Percentiles rank a stretch among this genome's conserved stretches.
These are phyloP conservation scores for Archivesica marissinica DNA, from an alignment of 1,140 invertebrate genomes.

Conservation along the genomic window DNA sequence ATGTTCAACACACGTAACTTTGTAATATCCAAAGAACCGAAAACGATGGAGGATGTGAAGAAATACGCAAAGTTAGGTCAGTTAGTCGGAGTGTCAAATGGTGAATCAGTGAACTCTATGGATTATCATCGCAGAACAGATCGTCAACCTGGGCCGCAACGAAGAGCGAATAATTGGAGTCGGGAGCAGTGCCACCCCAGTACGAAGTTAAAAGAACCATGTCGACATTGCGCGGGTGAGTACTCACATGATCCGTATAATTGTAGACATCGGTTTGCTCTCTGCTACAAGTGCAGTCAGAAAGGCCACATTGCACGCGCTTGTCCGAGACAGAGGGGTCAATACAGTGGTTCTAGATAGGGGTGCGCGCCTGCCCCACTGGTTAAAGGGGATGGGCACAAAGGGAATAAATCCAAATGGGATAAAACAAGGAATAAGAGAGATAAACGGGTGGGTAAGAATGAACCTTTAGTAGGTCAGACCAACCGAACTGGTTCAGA, in stretches of 20 bases:
- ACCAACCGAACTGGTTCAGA: not conserved
- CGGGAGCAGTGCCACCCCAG: too few species aligned
- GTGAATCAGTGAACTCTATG: not conserved
- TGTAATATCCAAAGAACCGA: constrained; percentile 17
- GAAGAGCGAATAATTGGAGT: too few species aligned
- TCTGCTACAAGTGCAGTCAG: not conserved
- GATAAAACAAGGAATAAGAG: not conserved
- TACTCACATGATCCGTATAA: not conserved
- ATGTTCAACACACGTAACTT: not conserved
- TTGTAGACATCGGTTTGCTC: not conserved
- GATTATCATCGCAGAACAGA: too few species aligned
- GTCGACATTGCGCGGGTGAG: not conserved
- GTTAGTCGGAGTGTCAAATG: not conserved
- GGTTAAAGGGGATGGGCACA: not conserved
- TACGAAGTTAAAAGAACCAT: not conserved
- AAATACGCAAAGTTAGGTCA: not conserved
- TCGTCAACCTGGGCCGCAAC: too few species aligned
- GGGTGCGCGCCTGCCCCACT: not conserved
- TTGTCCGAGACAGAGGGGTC: not conserved
- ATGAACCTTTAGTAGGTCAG: too few species aligned
- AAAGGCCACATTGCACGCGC: not conserved
- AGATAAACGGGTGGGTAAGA: too few species aligned
- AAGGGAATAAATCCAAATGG: not conserved
- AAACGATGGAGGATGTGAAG: not conserved
- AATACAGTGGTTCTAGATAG: not conserved